Evolutionary conservation across 1,140 invertebrate genomes (phyloP).

Genomic region (Cydia splendana): DNA sequence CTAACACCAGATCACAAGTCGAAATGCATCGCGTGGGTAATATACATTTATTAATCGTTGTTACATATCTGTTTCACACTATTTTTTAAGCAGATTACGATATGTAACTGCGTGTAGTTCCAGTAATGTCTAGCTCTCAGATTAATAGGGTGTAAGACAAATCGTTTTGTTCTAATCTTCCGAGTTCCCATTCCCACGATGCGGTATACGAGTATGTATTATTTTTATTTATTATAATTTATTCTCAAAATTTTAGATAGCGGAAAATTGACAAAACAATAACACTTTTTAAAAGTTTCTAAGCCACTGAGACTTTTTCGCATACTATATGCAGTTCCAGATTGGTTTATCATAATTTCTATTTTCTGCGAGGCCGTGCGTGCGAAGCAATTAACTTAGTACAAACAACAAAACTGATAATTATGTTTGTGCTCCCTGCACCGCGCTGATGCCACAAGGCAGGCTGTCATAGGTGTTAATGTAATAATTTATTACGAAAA

Average conservation of each 20-base stretch:
- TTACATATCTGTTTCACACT: constrained; percentile 64
- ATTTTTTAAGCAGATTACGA: constrained; percentile 45
- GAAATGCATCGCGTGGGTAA: constrained; percentile 61
- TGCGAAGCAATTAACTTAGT: constrained; percentile 3
- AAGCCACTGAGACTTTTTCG: no score
- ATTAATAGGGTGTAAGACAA: constrained; percentile 51
- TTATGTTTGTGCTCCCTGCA: not conserved
- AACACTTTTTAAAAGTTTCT: no score
- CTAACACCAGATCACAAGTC: constrained; percentile 64
- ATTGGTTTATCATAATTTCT: not conserved
- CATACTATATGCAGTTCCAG: not conserved
- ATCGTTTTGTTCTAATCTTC: constrained; percentile 20
- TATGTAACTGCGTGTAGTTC: constrained; percentile 29
- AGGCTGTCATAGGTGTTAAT: constrained; percentile 38
- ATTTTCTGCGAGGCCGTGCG: not conserved
- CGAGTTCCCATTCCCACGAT: constrained; percentile 20
- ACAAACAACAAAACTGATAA: constrained; percentile 19
- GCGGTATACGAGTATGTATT: not conserved
- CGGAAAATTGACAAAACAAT: no score
- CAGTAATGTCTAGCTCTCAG: constrained; percentile 31
- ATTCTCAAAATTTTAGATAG: no score
- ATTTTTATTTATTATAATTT: no score
- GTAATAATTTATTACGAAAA: constrained; percentile 33
- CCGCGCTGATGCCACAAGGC: not conserved
- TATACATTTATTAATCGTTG: constrained; percentile 68